Conservation (phyloP, 2,888 invertebrate genomes). For the Empis stercorea region DNA sequence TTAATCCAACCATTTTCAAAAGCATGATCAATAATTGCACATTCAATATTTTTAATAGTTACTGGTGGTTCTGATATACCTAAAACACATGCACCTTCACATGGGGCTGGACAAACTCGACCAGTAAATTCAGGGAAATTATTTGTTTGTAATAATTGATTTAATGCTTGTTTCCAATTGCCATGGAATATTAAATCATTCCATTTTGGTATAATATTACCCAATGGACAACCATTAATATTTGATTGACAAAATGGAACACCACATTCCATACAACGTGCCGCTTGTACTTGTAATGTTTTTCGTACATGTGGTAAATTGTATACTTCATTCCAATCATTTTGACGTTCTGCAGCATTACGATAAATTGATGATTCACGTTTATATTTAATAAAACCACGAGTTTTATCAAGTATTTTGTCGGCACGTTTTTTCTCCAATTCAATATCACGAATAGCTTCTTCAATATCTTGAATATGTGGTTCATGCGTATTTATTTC, state of each 20-base stretch:
- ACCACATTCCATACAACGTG: slow-evolving; percentile 98
- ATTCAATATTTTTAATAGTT: slow-evolving; percentile 98
- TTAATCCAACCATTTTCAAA: slow-evolving; percentile 92
- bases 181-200: slow-evolving; percentile 91
- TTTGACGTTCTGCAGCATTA: slow-evolving; percentile 65
- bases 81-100: slow-evolving; percentile 95
- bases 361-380: slow-evolving; percentile 81
- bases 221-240: slow-evolving; percentile 89
- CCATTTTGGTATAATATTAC: slow-evolving; percentile 99
- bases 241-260: slow-evolving; percentile 95
- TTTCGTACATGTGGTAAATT: slow-evolving; percentile 73
- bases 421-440: slow-evolving; percentile 70
- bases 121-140: slow-evolving; percentile 99
- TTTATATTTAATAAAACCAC: slow-evolving; percentile 93
- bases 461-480: slow-evolving; percentile 72
- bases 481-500: slow-evolving; percentile 37
- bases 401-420: slow-evolving; percentile 67
- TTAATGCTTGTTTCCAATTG: slow-evolving; percentile 88
- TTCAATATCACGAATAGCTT: slow-evolving; percentile 64
- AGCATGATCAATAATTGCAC: slow-evolving; percentile 95
- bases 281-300: slow-evolving; percentile 82
- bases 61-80: slow-evolving; percentile 94
- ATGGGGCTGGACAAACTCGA: slow-evolving; percentile 91
- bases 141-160: slow-evolving; percentile 90
- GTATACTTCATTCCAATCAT: slow-evolving; percentile 97